These are phyloP conservation scores for Drosophila rellima DNA, from an alignment of 2,888 invertebrate genomes.

Conservation along the genomic window DNA sequence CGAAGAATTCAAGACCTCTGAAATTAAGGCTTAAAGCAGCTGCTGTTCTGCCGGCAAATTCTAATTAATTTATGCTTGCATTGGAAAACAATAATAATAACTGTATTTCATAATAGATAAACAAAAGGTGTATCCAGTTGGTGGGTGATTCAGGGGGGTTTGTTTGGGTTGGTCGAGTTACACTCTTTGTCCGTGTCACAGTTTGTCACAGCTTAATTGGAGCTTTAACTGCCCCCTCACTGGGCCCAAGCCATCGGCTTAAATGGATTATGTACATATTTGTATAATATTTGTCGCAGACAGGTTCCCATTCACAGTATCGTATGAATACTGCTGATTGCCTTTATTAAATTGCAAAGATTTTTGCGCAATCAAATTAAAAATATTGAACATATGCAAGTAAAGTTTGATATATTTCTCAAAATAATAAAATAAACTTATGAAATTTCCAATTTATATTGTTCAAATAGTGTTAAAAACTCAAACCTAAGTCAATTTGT, in stretches of 20 bases:
- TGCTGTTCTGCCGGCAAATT: conserved; percentile 46
- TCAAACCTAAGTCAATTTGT: no score
- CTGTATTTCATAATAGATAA: conserved; percentile 59
- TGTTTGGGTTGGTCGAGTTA: background rate
- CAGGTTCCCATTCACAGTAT: background rate
- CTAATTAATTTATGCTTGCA: conserved; percentile 66
- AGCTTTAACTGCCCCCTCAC: conserved; percentile 60
- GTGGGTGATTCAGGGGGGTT: no score
- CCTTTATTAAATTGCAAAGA: background rate
- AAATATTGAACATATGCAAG: no score
- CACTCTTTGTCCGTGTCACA: conserved; percentile 43
- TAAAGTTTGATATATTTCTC: no score
- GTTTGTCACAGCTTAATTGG: conserved; percentile 73
- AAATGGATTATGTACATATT: conserved; percentile 68
- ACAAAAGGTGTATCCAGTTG: conserved; percentile 15
- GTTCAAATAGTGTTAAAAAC: no score
- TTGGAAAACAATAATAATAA: conserved; percentile 66
- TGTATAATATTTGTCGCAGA: conserved; percentile 8
- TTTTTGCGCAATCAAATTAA: background rate
- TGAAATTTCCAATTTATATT: background rate
- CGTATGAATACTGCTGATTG: background rate
- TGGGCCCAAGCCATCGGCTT: conserved; percentile 56
- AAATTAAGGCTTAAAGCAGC: conserved; percentile 51
- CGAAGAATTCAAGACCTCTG: conserved; percentile 44
- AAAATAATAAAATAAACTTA: background rate